Base-by-base conservation (phyloP, 2,113 vertebrate genomes). In the Urocitellus parryii region DNA sequence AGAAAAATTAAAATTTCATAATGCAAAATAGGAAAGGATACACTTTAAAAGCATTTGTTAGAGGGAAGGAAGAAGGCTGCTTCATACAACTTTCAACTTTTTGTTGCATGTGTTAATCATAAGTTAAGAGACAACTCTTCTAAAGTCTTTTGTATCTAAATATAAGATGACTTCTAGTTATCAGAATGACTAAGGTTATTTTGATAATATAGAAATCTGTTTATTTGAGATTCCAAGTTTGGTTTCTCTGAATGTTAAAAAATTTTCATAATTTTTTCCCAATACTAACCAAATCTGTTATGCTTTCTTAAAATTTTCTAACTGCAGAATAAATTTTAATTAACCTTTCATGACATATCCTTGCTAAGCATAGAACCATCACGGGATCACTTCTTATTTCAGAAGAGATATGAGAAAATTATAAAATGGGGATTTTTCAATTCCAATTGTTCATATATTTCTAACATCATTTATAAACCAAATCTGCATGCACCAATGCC, bases 181-280 rank as follows among this genome's bases (percentile, higher is more conserved):
- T 90, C 58, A 93, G 65, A 68, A 77, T 58, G 58, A 91, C 34
- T 86, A 34, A 63, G 9, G 8, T 70, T 74, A 74, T 61, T 90
- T 74, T 84, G 58, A 65, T 18, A 79, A 61, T 45, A 32, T 4
- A 51, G 78, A 91, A 65, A 84, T 58, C 53, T 48, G 51, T 81
- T 63, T 82, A 65, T 77, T 91, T 96, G 65, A 70, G 42, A 39
- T 42, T 63, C 29, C 18, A 82, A 86, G 79, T 95, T 89, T 90
- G 3, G 4, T 72, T 85, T 87, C 32, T 88, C 63, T 84, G 10
- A 68, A 73, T 68, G 42, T 42, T 95, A 25, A 76, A 42, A 82
- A 45, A 14, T 34, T 73, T 92, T 63, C n/a, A n/a, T 81, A 82
- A 72, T 85, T 86, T 86, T 37, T 34, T 61, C 20, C 58, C n/a